Evolutionary conservation across 2,797 vertebrate genomes (phyloP), one percentile per base, ranked within the genome.

Genomic region (Rhinoraja longicauda): DNA sequence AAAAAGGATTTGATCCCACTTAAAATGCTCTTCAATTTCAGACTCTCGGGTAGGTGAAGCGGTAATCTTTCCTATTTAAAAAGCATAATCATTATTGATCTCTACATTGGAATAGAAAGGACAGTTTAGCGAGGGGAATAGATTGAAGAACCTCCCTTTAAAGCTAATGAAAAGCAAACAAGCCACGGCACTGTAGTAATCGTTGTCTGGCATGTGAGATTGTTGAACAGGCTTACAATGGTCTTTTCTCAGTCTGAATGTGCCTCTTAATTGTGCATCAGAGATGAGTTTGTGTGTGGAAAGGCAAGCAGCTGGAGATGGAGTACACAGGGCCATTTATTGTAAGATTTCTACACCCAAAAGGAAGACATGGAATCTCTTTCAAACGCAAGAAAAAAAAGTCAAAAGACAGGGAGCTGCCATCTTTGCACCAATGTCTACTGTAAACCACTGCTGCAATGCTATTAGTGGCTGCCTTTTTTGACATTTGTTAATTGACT

Each of bases 271-370:
- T 90, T 75, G 39, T 45, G 21, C 39, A 75, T 36, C 67, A 57
- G 67, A 0, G 70, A 92, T 29, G 90, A 92, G 84, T 26, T 75
- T 73, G 70, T 92, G 90, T 57, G 70, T 72, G 90, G 24, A 39
- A 45, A n/a, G 90, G 72, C 13, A 57, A 53, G 90, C 90, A 91
- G 90, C 90, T 91, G 64, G 32, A 24, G 70, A 57, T 92, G 75
- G 64, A 53, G 75, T 13, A 92, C 90, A 53, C 84, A 88, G 62
- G n/a, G n/a, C n/a, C 17, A 36, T 45, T 92, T 75, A 73, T 73
- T 92, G 75, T 1, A 15, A 12, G 67, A 29, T 75, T 75, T 67
- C 45, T 17, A 57, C 26, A 45, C 17, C 29, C 90, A 75, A 57
- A 36, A 92, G 70, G 26, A 12, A 13, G 29, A 53, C 67, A 72